Conservation (phyloP, 1,140 invertebrate genomes). For the Gryon sp. region DNA sequence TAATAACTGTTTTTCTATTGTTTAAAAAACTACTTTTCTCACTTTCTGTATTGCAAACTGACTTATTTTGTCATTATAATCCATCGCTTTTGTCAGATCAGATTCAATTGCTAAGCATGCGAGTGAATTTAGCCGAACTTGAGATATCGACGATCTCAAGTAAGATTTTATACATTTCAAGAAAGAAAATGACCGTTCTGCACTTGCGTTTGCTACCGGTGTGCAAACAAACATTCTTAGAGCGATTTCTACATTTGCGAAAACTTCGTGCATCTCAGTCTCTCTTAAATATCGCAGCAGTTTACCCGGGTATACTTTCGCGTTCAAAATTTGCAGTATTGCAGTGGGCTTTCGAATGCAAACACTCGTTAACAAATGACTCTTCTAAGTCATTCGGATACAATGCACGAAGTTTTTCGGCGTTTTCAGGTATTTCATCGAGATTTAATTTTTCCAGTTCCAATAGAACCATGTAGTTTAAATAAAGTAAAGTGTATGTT, state of each 20-base stretch:
- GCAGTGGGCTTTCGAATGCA: no score
- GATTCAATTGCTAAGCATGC: conserved; percentile 5
- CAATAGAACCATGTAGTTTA: not conserved
- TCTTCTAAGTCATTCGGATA: not conserved
- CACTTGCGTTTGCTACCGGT: no score
- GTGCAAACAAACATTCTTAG: no score
- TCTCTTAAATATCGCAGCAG: no score
- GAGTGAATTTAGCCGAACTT: conserved; percentile 2
- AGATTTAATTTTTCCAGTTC: not conserved
- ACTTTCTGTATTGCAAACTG: not conserved
- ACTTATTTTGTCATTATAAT: not conserved
- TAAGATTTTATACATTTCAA: no score
- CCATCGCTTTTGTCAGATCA: not conserved
- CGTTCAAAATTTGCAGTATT: no score
- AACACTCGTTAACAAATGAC: not conserved
- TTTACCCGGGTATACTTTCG: no score
- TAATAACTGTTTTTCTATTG: not conserved
- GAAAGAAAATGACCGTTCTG: no score
- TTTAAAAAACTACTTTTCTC: not conserved
- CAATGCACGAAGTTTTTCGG: not conserved
- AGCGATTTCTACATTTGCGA: no score
- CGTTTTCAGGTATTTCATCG: not conserved
- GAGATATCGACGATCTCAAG: not conserved
- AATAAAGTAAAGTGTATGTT: not conserved
- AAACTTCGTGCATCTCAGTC: no score